Conservation (phyloP, 1,140 invertebrate genomes). For the Hyles vespertilio region DNA sequence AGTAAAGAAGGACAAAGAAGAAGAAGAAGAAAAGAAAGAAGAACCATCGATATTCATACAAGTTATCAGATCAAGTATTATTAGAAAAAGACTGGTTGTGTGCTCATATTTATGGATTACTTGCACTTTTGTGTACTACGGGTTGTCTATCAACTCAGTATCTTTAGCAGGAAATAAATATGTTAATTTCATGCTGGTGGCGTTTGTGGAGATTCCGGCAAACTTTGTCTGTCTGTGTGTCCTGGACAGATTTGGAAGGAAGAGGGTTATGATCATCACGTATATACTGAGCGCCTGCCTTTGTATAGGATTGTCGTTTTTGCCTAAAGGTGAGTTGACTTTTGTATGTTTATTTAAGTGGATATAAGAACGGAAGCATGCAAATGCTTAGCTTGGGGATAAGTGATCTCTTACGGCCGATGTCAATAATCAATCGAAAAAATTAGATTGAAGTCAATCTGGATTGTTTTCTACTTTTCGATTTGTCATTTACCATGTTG, state of each 20-base stretch:
- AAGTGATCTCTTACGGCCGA: no score
- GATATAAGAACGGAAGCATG: not conserved
- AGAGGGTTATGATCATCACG: conserved; percentile 52
- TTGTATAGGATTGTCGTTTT: conserved; percentile 56
- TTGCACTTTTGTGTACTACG: conserved; percentile 80
- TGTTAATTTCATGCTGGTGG: conserved; percentile 76
- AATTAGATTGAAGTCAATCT: no score
- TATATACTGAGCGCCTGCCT: conserved; percentile 60
- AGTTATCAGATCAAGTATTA: conserved; percentile 58
- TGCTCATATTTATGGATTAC: conserved; percentile 68
- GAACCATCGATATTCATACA: conserved; percentile 36
- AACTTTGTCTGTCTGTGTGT: conserved; percentile 69
- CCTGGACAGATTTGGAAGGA: conserved; percentile 59
- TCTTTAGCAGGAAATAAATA: conserved; percentile 80
- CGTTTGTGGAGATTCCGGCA: conserved; percentile 77
- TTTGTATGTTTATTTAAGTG: not conserved
- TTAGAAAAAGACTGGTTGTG: conserved; percentile 46
- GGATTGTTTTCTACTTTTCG: no score
- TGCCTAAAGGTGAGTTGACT: conserved; percentile 52
- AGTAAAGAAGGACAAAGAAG: conserved; percentile 28
- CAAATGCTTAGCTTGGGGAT: no score
- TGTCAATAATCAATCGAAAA: no score
- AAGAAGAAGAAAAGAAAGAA: conserved; percentile 16
- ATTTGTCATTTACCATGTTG: no score
- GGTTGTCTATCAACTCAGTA: conserved; percentile 81